phyloP scores from a whole-genome alignment of 2,113 vertebrate genomes.

The Sula dactylatra region DNA sequence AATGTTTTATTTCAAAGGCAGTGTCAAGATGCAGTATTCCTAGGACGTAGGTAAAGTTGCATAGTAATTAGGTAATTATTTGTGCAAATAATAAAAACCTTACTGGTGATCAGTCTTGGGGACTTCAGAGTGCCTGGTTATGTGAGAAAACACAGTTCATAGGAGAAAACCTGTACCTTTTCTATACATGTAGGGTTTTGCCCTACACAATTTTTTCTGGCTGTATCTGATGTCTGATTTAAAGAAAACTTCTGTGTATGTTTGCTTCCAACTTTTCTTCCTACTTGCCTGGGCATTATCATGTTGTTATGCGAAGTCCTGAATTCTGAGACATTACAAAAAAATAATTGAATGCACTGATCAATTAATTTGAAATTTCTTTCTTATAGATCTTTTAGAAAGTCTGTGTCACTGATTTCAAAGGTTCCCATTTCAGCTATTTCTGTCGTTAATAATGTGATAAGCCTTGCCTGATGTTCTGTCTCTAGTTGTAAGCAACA shows the following conservation, averaged over 20 bases:
- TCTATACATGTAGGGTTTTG: neutral
- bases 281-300: neutral
- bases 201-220: fast-evolving
- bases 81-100: neutral
- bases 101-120: neutral
- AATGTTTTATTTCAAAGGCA: neutral
- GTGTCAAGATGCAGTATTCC: neutral
- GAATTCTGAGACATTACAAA: neutral
- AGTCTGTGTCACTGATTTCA: neutral
- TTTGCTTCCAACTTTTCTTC: neutral
- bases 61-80: neutral
- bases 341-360: neutral
- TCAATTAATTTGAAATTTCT: neutral
- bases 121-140: neutral
- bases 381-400: neutral
- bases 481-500: neutral
- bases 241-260: neutral
- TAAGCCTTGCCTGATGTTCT: neutral
- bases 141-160: neutral
- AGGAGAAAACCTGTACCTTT: neutral
- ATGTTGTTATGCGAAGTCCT: neutral
- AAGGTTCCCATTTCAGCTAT: neutral
- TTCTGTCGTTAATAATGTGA: neutral
- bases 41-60: neutral
- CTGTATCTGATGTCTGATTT: neutral